Evolutionary conservation across 1,140 invertebrate genomes (phyloP).

Genomic region (Bicyclus anynana): DNA sequence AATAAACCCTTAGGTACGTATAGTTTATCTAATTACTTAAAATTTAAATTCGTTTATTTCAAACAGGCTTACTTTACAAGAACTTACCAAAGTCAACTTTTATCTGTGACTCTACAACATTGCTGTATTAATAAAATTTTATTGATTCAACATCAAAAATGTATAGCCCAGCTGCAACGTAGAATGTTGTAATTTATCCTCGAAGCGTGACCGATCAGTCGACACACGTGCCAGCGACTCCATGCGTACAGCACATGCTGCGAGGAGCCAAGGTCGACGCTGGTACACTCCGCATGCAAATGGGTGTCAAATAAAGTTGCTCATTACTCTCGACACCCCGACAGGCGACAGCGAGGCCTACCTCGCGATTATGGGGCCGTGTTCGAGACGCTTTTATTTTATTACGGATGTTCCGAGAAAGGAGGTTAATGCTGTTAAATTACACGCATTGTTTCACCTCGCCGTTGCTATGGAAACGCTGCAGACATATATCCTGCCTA

Average conservation of each 20-base stretch:
- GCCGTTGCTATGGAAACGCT: conserved; percentile 42
- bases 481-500: conserved; percentile 14
- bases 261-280: conserved; percentile 67
- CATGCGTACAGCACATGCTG: conserved; percentile 44
- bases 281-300: conserved; percentile 66
- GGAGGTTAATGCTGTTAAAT: conserved; percentile 65
- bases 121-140: too few relatives aligned
- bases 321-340: conserved; percentile 58
- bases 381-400: conserved; percentile 59
- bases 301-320: conserved; percentile 65
- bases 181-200: background rate
- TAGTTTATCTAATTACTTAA: too few relatives aligned
- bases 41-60: too few relatives aligned
- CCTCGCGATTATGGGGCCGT: conserved; percentile 47
- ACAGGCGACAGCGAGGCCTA: conserved; percentile 43
- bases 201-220: background rate
- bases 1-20: too few relatives aligned
- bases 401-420: conserved; percentile 63
- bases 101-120: too few relatives aligned
- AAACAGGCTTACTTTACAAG: too few relatives aligned
- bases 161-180: too few relatives aligned
- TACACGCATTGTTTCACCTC: conserved; percentile 63
- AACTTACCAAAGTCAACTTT: too few relatives aligned
- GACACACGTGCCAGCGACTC: conserved; percentile 33
- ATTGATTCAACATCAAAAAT: too few relatives aligned